Evolutionary conservation across 2,888 invertebrate species (phyloP), one percentile per base, ranked within the genome.

Genomic region (Amphimallon solstitiale): DNA sequence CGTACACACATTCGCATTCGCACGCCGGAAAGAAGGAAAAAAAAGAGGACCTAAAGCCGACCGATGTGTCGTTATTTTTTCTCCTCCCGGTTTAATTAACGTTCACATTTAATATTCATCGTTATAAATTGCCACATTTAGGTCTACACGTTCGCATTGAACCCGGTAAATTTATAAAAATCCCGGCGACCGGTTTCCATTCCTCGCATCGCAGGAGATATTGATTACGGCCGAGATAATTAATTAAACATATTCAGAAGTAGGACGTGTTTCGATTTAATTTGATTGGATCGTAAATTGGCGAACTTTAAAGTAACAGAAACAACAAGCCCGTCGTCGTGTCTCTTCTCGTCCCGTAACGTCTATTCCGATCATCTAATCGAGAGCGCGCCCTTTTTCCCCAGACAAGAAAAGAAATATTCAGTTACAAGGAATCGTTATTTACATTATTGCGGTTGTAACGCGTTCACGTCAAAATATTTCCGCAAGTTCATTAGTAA

Each of bases 71-170:
- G 46, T 61, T 38, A 48, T 48, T 61, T 48, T 45, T 54, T 38
- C 12, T 14, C 17, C 12, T 43, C 15, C 17, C 51, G 3, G 21
- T 65, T 60, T 65, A 65, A 65, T 65, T 65, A 65, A 65, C 40
- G 65, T 49, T 35, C 54, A 48, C 65, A 48, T 65, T 65, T 65
- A 65, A 60, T 59, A 60, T 60, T 65, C 56, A 65, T 65, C 65
- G 65, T 63, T 52, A 52, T 63, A 63, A 63, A 63, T 63, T 52
- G 63, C 63, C 34, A 45, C 63, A 45, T 63, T 63, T 63, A 63
- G 54, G 21, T 45, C 37, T 52, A 52, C 63, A 63, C 63, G 63
- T 52, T 52, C 43, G 40, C 43, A 52, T 63, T 61, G 34, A 61
- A 37, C 35, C 48, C 37, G 34, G 51, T 51, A 63, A 63, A 63